Evolutionary conservation across 2,113 vertebrate genomes (phyloP), one percentile per base, ranked within the genome.

Genomic region (Glareola pratincola): DNA sequence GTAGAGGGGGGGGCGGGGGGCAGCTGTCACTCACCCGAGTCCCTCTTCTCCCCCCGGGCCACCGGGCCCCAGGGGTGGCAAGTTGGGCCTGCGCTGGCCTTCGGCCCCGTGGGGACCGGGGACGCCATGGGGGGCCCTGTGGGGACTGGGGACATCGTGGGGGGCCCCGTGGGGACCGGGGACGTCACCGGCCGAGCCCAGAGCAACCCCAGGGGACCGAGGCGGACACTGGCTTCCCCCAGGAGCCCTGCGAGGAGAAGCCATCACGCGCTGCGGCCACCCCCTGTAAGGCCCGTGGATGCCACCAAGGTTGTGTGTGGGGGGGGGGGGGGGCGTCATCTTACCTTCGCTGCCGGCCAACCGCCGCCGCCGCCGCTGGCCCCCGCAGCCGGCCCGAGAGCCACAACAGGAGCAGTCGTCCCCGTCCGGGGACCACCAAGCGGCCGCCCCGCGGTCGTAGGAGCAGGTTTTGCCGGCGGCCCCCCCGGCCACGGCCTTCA

Each of bases 1-100:
- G 13, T 30, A n/a, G n/a, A n/a, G n/a, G n/a, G n/a, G n/a, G n/a
- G n/a, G n/a, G 0, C 0, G 9, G 23, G 45, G 53, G 2, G 6
- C 45, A 47, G 27, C 16, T 74, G 23, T 1, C 54, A 75, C 96
- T 83, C 57, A 91, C 94, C 77, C 0, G 34, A 32, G 18, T 76
- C 76, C 19, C 74, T 79, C 36, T 43, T 41, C 69, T 85, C n/a
- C 7, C 48, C 94, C 9, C 36, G 19, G n/a, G 81, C 26, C 22
- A 88, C 24, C 0, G 87, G 67, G 48, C 63, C 69, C 0, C 34
- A 71, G 16, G 84, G 27, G 32, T 4, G 56, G 32, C 8, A 12
- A 57, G 56, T 10, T 6, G 39, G 48, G 64, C 54, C 32, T 37
- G 11, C n/a, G 41, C 16, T 29, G 43, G 43, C 10, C 5, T 13